These are phyloP conservation scores for Patiria miniata DNA, from an alignment of 35 echinoderm and acorn worm genomes.

Conservation along the genomic window DNA sequence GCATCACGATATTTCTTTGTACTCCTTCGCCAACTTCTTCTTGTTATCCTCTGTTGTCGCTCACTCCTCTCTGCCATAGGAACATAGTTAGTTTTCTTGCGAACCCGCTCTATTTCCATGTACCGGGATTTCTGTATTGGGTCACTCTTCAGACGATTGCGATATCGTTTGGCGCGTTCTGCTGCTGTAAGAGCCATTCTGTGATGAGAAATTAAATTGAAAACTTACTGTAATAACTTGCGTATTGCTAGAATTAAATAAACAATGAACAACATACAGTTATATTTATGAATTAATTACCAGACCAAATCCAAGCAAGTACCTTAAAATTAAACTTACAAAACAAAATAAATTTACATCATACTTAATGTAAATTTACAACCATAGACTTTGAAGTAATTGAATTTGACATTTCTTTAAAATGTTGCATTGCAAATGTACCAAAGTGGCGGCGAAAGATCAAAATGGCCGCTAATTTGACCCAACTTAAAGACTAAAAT, in stretches of 20 bases:
- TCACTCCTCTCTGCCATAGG: neutral
- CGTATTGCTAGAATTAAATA: neutral
- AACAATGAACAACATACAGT: neutral
- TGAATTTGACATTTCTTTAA: no score
- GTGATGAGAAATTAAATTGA: neutral
- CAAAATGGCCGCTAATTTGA: no score
- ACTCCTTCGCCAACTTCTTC: neutral
- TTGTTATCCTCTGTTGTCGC: neutral
- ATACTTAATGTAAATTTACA: no score
- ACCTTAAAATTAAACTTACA: conserved; percentile 4
- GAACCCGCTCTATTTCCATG: conserved; percentile 13
- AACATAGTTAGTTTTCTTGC: neutral
- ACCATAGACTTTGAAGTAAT: neutral
- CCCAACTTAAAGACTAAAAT: no score
- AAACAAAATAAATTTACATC: neutral
- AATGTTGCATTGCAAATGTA: no score
- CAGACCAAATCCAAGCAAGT: neutral
- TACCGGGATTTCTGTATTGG: conserved; percentile 11
- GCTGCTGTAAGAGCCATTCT: conserved; percentile 28
- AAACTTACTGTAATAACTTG: neutral
- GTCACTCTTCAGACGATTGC: conserved; percentile 12
- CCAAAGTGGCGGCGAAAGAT: no score
- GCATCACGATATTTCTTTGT: no score
- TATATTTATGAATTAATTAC: neutral
- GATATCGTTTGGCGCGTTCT: conserved; percentile 14